Conservation (phyloP, 2,113 vertebrate genomes). For the Aegotheles bennettii region DNA sequence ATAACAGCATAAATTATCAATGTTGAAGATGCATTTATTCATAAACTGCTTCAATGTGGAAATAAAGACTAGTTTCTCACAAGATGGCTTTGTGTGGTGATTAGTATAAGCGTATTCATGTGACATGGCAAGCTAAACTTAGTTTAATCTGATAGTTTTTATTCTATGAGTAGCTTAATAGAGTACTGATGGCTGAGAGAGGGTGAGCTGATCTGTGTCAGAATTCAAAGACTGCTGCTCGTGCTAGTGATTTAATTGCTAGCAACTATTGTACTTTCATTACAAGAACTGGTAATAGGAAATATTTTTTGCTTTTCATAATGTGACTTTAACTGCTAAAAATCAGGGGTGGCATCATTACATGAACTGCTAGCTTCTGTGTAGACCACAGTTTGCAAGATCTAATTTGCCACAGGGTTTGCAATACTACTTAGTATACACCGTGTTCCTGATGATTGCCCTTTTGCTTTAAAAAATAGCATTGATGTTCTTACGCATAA, state of each 20-base stretch:
- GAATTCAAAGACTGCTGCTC: background rate
- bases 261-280: background rate
- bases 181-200: background rate
- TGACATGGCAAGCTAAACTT: background rate
- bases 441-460: background rate
- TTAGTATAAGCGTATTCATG: conserved; percentile 13
- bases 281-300: background rate
- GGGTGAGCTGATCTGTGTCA: conserved; percentile 12
- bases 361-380: background rate
- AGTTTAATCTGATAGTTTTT: conserved; percentile 45
- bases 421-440: background rate
- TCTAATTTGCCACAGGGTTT: background rate
- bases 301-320: background rate
- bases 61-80: background rate
- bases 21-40: conserved; percentile 6
- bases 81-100: background rate
- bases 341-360: background rate
- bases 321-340: background rate
- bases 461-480: background rate
- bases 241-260: background rate
- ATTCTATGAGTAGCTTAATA: conserved; percentile 27
- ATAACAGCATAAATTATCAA: background rate
- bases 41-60: background rate
- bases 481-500: background rate
- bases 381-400: background rate